A percentile compares a stretch with the other conserved stretches of the same genome.
phyloP scores from a whole-genome alignment of 2,888 invertebrate species.

The Malachius bipustulatus region DNA sequence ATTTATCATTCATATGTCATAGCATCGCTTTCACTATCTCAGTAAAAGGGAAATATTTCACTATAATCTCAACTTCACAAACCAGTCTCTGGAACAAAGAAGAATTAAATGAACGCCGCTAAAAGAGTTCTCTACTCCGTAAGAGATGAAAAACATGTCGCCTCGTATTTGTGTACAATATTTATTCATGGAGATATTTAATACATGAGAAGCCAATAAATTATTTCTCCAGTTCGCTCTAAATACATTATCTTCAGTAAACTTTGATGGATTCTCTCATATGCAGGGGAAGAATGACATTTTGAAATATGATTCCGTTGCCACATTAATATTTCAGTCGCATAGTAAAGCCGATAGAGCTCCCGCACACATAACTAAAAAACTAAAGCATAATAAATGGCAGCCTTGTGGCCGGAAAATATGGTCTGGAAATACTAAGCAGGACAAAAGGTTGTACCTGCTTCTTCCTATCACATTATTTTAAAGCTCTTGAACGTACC shows the following conservation, averaged over 20 bases:
- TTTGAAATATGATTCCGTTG: conserved; percentile 28
- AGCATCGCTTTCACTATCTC: too few species aligned
- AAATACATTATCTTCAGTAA: conserved; percentile 2
- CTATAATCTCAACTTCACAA: too few species aligned
- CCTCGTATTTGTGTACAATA: not conserved
- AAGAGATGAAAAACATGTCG: not conserved
- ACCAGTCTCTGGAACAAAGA: too few species aligned
- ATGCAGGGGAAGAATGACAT: conserved; percentile 22
- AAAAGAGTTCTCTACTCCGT: too few species aligned
- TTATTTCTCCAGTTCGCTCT: not conserved
- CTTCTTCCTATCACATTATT: too few species aligned
- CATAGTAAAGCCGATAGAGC: conserved; percentile 22
- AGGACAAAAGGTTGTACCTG: too few species aligned
- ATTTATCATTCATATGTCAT: too few species aligned
- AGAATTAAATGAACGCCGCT: too few species aligned
- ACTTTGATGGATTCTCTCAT: conserved; percentile 18
- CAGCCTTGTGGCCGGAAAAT: conserved; percentile 16
- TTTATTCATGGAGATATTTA: not conserved
- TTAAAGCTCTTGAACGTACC: too few species aligned
- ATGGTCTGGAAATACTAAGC: conserved; percentile 1
- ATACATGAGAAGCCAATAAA: conserved; percentile 3
- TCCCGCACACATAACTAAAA: conserved; percentile 20
- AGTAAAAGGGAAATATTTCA: too few species aligned
- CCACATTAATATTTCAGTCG: conserved; percentile 28
- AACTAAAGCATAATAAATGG: conserved; percentile 27